Conservation (phyloP, 1,140 invertebrate genomes). For the Drosophila paulistorum region DNA sequence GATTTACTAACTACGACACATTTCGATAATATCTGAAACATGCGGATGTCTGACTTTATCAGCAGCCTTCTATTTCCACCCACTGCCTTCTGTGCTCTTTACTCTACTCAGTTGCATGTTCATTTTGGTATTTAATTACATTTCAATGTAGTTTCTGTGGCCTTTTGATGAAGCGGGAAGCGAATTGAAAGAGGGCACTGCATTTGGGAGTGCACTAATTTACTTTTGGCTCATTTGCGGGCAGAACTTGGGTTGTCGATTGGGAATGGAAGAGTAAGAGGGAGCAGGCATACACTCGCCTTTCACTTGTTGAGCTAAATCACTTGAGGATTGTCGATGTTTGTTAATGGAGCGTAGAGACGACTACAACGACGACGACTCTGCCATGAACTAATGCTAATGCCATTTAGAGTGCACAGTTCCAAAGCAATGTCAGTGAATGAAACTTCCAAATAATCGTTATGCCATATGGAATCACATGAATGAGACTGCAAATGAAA, state of each 20-base stretch:
- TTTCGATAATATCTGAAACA: slow-evolving; percentile 71
- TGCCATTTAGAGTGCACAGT: neutral
- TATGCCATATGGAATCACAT: neutral
- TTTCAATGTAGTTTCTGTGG: slow-evolving; percentile 74
- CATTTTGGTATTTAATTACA: slow-evolving; percentile 77
- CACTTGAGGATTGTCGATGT: slow-evolving; percentile 25
- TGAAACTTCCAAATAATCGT: neutral
- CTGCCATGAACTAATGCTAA: slow-evolving; percentile 15
- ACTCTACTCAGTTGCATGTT: slow-evolving; percentile 54
- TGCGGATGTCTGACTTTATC: slow-evolving; percentile 17
- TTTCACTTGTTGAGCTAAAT: slow-evolving; percentile 63
- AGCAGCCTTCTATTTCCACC: neutral
- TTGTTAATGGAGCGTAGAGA: slow-evolving; percentile 31
- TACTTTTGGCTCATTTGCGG: slow-evolving; percentile 44
- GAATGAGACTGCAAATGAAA: neutral
- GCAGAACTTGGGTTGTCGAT: slow-evolving; percentile 22
- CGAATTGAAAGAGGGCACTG: neutral
- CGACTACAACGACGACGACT: too few species aligned
- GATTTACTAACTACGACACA: slow-evolving; percentile 74
- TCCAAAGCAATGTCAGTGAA: neutral
- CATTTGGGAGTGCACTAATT: slow-evolving; percentile 56
- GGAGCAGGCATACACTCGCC: slow-evolving; percentile 6
- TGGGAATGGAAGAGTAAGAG: neutral
- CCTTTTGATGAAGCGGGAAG: neutral
- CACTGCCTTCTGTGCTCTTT: slow-evolving; percentile 21